phyloP scores from a whole-genome alignment of 2,113 vertebrate species.

The Heterotis niloticus region DNA sequence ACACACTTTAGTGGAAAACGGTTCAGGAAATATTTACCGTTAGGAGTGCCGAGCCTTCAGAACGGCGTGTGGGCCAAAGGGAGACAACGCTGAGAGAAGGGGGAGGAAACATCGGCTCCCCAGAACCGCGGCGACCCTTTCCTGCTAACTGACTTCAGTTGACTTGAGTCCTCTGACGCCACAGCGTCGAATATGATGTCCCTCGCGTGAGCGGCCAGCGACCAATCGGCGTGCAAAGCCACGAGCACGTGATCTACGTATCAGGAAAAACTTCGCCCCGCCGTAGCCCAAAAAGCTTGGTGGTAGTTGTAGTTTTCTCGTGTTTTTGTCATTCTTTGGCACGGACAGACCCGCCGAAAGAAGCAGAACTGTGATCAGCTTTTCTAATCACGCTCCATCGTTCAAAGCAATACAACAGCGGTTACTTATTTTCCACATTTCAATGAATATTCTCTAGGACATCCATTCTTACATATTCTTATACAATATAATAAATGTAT shows the following conservation, averaged over 20 bases:
- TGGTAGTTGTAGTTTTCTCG: constrained; percentile 56
- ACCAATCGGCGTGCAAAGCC: constrained; percentile 52
- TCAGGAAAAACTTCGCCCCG: constrained; percentile 6
- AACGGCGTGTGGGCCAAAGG: constrained; percentile 6
- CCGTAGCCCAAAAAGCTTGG: constrained; percentile 30
- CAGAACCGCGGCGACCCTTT: constrained; percentile 8
- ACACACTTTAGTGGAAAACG: not conserved
- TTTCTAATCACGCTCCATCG: too few relatives aligned
- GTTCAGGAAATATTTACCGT: constrained; percentile 37
- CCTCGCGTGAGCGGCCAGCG: constrained; percentile 53
- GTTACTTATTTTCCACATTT: too few relatives aligned
- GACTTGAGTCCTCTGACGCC: constrained; percentile 44
- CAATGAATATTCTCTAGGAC: too few relatives aligned
- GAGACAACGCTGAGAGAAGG: constrained; percentile 15
- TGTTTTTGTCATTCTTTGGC: not conserved
- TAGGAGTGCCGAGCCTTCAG: constrained; percentile 22
- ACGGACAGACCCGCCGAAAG: too few relatives aligned
- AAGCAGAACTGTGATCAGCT: too few relatives aligned
- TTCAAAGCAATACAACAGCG: too few relatives aligned
- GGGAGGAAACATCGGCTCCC: not conserved
- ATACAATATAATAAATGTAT: too few relatives aligned
- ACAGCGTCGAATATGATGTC: constrained; percentile 42
- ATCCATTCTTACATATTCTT: too few relatives aligned
- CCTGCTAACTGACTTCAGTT: constrained; percentile 32
- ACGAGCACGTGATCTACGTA: constrained; percentile 27